A percentile compares a stretch with the other conserved stretches of the same genome.
Conservation (phyloP, 1,140 invertebrate species). For the Leptinotarsa texana region DNA sequence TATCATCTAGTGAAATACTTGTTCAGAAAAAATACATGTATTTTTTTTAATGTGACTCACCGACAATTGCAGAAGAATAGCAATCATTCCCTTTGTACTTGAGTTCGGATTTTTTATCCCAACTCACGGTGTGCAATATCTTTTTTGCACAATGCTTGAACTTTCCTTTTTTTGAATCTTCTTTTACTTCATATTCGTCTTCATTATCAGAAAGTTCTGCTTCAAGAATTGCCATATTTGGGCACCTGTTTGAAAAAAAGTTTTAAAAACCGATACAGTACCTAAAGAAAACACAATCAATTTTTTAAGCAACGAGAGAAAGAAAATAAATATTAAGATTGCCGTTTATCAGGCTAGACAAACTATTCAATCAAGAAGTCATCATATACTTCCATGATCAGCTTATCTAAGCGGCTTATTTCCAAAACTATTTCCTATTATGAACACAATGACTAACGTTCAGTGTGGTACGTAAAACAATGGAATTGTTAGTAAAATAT, state of each 20-base stretch:
- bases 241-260: conserved; percentile 59
- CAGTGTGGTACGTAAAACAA: too few relatives aligned
- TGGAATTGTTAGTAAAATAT: too few relatives aligned
- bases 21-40: background rate
- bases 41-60: conserved; percentile 12
- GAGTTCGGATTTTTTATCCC: conserved; percentile 28
- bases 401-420: too few relatives aligned
- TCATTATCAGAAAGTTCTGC: conserved; percentile 69
- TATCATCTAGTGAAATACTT: conserved; percentile 37
- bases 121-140: conserved; percentile 58
- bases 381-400: too few relatives aligned
- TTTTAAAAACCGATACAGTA: too few relatives aligned
- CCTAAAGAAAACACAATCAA: background rate
- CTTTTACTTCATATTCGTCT: conserved; percentile 59
- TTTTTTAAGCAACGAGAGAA: too few relatives aligned
- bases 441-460: too few relatives aligned
- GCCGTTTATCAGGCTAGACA: too few relatives aligned
- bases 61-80: conserved; percentile 36
- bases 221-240: conserved; percentile 77
- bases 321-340: too few relatives aligned
- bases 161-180: conserved; percentile 42
- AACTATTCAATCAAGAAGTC: too few relatives aligned
- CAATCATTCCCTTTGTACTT: conserved; percentile 34
- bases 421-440: too few relatives aligned
- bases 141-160: conserved; percentile 47